Conservation (phyloP, 2,888 invertebrate genomes). For the Abrostola triplasia region DNA sequence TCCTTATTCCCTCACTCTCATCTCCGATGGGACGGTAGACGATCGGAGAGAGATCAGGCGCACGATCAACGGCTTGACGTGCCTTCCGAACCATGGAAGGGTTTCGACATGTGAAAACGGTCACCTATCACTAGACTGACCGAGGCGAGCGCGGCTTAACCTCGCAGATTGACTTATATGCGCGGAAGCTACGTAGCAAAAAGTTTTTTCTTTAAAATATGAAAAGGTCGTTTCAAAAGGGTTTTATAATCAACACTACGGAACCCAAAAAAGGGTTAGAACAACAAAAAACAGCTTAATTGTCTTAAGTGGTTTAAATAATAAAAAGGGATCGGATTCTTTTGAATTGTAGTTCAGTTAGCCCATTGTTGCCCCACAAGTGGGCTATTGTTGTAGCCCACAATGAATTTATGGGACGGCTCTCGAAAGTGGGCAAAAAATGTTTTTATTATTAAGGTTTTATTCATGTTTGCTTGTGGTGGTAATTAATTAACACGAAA, state of each 20-base stretch:
- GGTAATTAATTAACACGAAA: neutral
- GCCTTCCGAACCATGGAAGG: too few species aligned
- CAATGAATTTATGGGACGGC: constrained; percentile 57
- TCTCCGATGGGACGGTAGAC: too few species aligned
- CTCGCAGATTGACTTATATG: too few species aligned
- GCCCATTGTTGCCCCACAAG: constrained; percentile 67
- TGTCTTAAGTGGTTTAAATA: constrained; percentile 76
- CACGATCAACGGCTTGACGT: too few species aligned
- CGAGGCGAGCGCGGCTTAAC: too few species aligned
- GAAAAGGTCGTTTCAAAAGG: too few species aligned
- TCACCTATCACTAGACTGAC: too few species aligned
- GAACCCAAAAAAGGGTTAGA: constrained; percentile 61
- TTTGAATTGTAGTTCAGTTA: constrained; percentile 63
- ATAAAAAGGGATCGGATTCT: constrained; percentile 66
- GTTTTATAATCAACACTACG: constrained; percentile 27
- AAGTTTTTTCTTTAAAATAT: too few species aligned
- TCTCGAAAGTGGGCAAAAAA: constrained; percentile 16
- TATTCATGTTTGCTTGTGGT: neutral
- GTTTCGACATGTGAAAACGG: too few species aligned
- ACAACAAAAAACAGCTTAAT: constrained; percentile 72
- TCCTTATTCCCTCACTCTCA: too few species aligned
- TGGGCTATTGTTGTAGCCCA: constrained; percentile 59
- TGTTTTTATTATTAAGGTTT: constrained; percentile 23
- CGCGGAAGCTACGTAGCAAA: too few species aligned
- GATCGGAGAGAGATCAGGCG: too few species aligned